A percentile compares a stretch with the other conserved stretches of the same genome.
Evolutionary conservation across 2,888 invertebrate species (phyloP).

Genomic region (Ophraella communa): DNA sequence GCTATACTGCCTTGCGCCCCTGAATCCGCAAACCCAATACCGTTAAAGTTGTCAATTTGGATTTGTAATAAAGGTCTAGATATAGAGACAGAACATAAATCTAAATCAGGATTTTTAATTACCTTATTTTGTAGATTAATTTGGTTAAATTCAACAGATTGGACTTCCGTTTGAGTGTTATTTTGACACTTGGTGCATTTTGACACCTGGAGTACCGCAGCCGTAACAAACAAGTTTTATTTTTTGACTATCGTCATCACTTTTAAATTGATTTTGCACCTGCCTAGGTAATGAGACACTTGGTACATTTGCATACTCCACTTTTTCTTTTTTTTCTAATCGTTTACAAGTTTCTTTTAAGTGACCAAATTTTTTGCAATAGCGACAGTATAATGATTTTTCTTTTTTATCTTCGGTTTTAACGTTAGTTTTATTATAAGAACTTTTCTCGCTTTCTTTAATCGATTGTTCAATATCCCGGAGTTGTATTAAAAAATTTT

Average conservation of each 20-base stretch:
- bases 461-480: too few species aligned
- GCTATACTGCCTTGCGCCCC: too few species aligned
- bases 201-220: too few species aligned
- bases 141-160: too few species aligned
- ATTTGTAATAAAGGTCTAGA: not conserved
- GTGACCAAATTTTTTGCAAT: not conserved
- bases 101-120: not conserved
- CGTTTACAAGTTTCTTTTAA: not conserved
- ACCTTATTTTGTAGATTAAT: too few species aligned
- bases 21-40: not conserved
- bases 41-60: not conserved
- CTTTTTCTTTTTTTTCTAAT: conserved; percentile 1
- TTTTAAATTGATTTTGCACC: too few species aligned
- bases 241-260: too few species aligned
- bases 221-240: too few species aligned
- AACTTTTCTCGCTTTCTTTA: not conserved
- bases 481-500: too few species aligned
- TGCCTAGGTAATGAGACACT: not conserved
- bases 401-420: not conserved
- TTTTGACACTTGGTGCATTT: too few species aligned
- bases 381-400: not conserved
- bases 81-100: not conserved
- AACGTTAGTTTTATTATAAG: not conserved
- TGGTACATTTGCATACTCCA: not conserved
- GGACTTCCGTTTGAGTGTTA: too few species aligned